Percentiles rank a stretch among this genome's conserved stretches.
Conservation (phyloP, 2,888 invertebrate genomes). For the Sinhomidia bicolor region DNA sequence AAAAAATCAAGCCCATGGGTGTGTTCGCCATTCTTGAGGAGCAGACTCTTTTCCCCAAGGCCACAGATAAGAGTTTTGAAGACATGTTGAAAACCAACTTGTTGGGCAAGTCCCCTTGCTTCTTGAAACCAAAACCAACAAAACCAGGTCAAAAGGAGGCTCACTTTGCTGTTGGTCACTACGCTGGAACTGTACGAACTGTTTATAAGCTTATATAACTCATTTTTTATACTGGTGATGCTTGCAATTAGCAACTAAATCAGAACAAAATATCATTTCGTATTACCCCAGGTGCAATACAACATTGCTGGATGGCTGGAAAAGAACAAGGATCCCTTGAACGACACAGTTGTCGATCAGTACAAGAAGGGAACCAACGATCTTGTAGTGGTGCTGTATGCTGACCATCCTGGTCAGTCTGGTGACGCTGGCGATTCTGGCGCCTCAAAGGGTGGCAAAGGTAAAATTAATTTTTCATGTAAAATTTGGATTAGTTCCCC, state of each 20-base stretch:
- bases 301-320: conserved; percentile 81
- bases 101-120: conserved; percentile 74
- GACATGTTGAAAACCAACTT: conserved; percentile 76
- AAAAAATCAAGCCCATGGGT: conserved; percentile 71
- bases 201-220: too few species aligned
- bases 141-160: conserved; percentile 73
- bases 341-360: conserved; percentile 84
- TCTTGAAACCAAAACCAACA: conserved; percentile 75
- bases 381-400: conserved; percentile 81
- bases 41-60: conserved; percentile 87
- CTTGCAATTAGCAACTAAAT: background rate
- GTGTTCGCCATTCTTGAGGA: conserved; percentile 77
- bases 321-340: conserved; percentile 86
- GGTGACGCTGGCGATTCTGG: conserved; percentile 54
- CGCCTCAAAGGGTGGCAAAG: conserved; percentile 60
- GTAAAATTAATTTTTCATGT: conserved; percentile 23
- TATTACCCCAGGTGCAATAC: conserved; percentile 55
- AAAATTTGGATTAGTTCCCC: too few species aligned
- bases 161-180: conserved; percentile 75
- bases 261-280: background rate
- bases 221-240: background rate
- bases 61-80: conserved; percentile 72
- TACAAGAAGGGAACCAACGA: conserved; percentile 82
- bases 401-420: conserved; percentile 81
- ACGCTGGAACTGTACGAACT: conserved; percentile 73